These are phyloP conservation scores for Echinarachnius parma DNA, from an alignment of 53 echinoderm and acorn worm species.

Conservation along the genomic window DNA sequence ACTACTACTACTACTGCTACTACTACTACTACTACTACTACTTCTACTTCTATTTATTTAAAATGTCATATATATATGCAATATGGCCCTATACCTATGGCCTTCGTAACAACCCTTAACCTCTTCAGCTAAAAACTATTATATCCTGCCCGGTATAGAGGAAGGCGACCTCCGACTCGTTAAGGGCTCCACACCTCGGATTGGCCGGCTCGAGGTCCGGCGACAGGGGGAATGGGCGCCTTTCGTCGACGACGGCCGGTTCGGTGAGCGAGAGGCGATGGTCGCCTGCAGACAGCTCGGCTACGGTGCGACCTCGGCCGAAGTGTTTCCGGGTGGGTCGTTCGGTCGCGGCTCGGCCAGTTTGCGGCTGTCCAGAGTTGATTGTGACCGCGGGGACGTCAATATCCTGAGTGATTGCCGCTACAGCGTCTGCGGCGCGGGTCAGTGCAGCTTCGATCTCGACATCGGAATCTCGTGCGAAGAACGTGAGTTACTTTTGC, in stretches of 20 bases:
- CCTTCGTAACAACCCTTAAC: no score
- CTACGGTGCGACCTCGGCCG: background rate
- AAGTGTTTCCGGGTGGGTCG: background rate
- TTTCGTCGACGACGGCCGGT: constrained; percentile 14
- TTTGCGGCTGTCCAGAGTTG: background rate
- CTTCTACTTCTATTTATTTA: no score
- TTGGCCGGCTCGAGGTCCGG: constrained; percentile 20
- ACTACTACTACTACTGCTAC: no score
- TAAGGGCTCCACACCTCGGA: background rate
- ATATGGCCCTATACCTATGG: no score
- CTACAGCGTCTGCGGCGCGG: background rate
- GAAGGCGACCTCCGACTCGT: constrained; percentile 11
- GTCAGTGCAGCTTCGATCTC: background rate
- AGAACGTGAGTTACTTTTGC: background rate
- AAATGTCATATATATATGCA: no score
- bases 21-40: no score
- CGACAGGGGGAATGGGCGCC: constrained; percentile 4
- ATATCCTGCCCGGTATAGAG: no score
- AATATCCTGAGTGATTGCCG: constrained; percentile 2
- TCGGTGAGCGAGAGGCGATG: constrained; percentile 9
- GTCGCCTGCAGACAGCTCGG: constrained; percentile 33
- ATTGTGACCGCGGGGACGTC: constrained; percentile 12
- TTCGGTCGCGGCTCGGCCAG: constrained; percentile 8
- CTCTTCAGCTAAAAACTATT: no score
- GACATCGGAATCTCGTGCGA: constrained; percentile 18